These are phyloP conservation scores for Arctopsyche grandis DNA, from an alignment of 1,140 invertebrate genomes.

Conservation along the genomic window DNA sequence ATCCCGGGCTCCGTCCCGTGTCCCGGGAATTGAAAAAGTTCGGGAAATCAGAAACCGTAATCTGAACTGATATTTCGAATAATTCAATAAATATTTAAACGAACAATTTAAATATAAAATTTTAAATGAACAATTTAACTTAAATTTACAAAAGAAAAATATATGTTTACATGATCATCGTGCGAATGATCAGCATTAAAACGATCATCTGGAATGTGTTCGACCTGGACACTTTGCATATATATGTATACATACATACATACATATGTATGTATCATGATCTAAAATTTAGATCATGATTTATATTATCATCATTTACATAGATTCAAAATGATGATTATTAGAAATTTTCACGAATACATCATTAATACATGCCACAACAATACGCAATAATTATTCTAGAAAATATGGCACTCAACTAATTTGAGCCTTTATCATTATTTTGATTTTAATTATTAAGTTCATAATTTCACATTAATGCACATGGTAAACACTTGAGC, in stretches of 20 bases:
- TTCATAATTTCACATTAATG: neutral
- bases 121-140: neutral
- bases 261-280: too few relatives aligned
- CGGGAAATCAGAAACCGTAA: too few relatives aligned
- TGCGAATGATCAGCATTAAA: constrained; percentile 14
- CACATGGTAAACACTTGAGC: constrained; percentile 9
- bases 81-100: too few relatives aligned
- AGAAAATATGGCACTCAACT: too few relatives aligned
- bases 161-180: constrained; percentile 30
- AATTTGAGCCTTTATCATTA: neutral
- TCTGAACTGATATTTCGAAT: constrained; percentile 31
- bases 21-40: too few relatives aligned
- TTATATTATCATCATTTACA: too few relatives aligned
- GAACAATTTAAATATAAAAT: constrained; percentile 3
- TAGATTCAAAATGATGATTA: constrained; percentile 13
- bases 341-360: neutral
- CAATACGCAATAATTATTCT: neutral
- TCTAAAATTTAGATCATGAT: too few relatives aligned
- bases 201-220: constrained; percentile 26
- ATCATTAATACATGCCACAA: neutral
- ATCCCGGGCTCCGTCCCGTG: too few relatives aligned
- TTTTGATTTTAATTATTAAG: neutral
- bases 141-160: too few relatives aligned
- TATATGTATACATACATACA: too few relatives aligned
- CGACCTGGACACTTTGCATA: neutral